Evolutionary conservation across 2,113 vertebrate species (phyloP).

Genomic region (Cepphus grylle): DNA sequence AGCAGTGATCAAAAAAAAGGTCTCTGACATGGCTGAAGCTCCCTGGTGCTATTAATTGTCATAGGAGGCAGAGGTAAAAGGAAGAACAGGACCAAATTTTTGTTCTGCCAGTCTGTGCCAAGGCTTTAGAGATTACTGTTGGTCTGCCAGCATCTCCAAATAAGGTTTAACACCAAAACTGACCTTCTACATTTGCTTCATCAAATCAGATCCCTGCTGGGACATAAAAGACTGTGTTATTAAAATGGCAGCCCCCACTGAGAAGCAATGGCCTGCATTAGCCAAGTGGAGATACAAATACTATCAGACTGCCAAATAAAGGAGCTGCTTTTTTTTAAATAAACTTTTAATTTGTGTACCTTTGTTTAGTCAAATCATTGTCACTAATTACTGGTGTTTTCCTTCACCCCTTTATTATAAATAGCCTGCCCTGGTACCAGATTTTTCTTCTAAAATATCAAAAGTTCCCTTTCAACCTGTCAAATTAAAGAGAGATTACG

Average conservation of each 20-base stretch:
- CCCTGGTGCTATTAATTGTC: background rate
- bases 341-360: background rate
- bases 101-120: background rate
- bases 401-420: background rate
- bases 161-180: background rate
- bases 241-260: background rate
- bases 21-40: background rate
- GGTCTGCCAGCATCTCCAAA: background rate
- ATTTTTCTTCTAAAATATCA: background rate
- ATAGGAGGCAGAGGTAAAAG: background rate
- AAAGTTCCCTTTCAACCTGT: background rate
- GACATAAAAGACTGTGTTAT: background rate
- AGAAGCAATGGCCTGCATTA: background rate
- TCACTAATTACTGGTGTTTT: background rate
- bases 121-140: background rate
- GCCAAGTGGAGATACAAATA: background rate
- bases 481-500: conserved; percentile 6
- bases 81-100: background rate
- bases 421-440: background rate
- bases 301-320: background rate
- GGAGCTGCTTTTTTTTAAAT: background rate
- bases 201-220: background rate
- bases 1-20: background rate
- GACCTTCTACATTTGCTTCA: background rate
- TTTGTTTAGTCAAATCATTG: background rate